Base-by-base conservation (phyloP, 1,140 invertebrate species). In the Drosophila virilis region DNA sequence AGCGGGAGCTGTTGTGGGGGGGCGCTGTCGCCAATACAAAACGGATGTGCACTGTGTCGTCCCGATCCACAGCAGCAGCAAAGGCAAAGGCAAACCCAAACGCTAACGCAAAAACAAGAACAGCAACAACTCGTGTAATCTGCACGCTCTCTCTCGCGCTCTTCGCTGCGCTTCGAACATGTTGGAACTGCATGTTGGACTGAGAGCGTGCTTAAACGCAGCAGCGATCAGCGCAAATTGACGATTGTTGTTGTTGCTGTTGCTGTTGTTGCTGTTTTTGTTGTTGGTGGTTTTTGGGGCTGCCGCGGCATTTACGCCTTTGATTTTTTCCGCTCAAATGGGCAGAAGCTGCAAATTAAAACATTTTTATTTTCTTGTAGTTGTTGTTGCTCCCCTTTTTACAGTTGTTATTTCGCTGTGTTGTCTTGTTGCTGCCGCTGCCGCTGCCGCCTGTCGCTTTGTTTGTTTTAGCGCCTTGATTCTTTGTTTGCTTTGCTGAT, bases 281-380 rank as follows among this genome's bases (percentile, higher is more conserved):
- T 50, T 72, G 69, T 54, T 73, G 70, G 13, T 67, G 62, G 46
- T 73, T 78, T 75, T 74, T 60, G 52, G 59, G 61, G 59, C 61
- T 78, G 67, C 72, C 45, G 74, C 75, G 75, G 80, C 80, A 74
- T 77, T 70, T 79, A 70, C 60, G 78, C 79, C 88, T 90, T 90
- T 90, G 88, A 90, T 88, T 90, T 90, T 78, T 90, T 90, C 88
- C 86, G 85, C 85, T 72, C 65, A 50, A 82, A 85, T 71, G 66
- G 64, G 80, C 88, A 81, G 88, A 88, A 90, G 88, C 88, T 90
- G 88, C 88, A 91, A 91, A 91, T 91, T 91, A 91, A 91, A 91
- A 79, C 78, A 76, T 85, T 85, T 84, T 84, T 88, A 77, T 70
- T 35, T 62, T 46, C 69, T 70, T 46, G 37, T 17, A 40, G 46